These are phyloP conservation scores for Iguana delicatissima DNA, from an alignment of 2,797 vertebrate genomes.

Conservation along the genomic window DNA sequence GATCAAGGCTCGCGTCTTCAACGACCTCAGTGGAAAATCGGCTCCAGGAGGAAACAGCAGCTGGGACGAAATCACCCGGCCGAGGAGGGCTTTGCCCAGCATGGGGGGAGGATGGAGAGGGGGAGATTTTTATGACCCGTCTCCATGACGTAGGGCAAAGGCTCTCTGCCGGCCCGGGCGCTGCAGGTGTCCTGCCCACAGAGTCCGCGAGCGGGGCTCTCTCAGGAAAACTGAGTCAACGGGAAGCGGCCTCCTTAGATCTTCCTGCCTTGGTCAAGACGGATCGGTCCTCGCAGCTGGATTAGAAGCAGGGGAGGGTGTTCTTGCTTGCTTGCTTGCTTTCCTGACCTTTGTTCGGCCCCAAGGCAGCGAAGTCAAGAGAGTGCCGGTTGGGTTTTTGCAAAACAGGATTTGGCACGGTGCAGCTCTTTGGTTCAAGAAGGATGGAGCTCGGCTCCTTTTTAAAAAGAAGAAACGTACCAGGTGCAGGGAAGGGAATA, in stretches of 20 bases:
- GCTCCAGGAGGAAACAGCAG: constrained; percentile 16
- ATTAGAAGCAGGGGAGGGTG: too few species aligned
- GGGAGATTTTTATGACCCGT: not conserved
- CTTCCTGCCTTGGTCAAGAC: too few species aligned
- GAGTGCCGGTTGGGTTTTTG: not conserved
- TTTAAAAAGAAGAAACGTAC: not conserved
- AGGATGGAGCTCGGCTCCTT: not conserved
- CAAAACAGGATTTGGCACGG: not conserved
- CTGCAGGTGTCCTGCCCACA: not conserved
- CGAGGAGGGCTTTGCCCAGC: not conserved
- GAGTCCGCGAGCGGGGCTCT: not conserved
- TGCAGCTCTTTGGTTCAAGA: not conserved
- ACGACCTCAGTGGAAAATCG: constrained; percentile 30
- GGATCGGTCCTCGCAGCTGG: not conserved
- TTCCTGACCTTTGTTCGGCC: too few species aligned
- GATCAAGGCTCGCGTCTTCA: not conserved
- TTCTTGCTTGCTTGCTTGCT: too few species aligned
- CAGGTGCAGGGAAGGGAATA: not conserved
- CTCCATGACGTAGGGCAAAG: not conserved
- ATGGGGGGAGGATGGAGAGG: too few species aligned
- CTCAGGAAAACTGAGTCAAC: constrained; percentile 3
- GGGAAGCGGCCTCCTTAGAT: not conserved
- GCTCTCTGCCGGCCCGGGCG: too few species aligned
- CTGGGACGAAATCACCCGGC: not conserved
- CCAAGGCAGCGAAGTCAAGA: too few species aligned